Conservation (phyloP, 2,797 vertebrate species). For the Chelon labrosus region DNA sequence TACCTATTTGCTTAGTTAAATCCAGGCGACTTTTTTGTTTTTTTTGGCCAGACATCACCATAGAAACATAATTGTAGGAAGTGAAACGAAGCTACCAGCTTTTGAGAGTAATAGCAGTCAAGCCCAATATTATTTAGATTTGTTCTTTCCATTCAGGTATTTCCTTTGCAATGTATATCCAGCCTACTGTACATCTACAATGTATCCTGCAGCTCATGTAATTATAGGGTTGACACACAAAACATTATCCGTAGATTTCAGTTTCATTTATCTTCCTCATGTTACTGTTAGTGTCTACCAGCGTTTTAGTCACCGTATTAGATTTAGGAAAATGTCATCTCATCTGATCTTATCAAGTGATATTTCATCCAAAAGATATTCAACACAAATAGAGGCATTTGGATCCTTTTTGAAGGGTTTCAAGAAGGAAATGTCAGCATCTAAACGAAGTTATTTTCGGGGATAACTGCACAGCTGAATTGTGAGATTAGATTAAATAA, state of each 20-base stretch:
- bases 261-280: not conserved
- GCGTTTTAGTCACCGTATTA: not conserved
- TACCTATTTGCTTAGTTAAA: no score
- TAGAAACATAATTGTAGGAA: not conserved
- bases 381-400: not conserved
- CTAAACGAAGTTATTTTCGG: not conserved
- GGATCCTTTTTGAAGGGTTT: constrained; percentile 7
- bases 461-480: not conserved
- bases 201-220: not conserved
- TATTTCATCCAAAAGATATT: constrained; percentile 5
- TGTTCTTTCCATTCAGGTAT: not conserved
- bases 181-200: no score
- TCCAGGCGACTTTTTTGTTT: no score
- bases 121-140: not conserved
- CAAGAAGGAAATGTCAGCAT: constrained; percentile 19
- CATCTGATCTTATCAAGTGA: not conserved
- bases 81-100: not conserved
- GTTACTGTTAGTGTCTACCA: not conserved
- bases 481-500: constrained; percentile 21
- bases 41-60: no score
- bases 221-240: not conserved
- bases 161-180: not conserved
- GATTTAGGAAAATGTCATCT: constrained; percentile 17
- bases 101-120: not conserved
- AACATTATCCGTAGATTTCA: no score